A percentile compares a stretch with the other conserved stretches of the same genome.
These are phyloP conservation scores for Strix uralensis DNA, from an alignment of 2,113 vertebrate genomes.

Conservation along the genomic window DNA sequence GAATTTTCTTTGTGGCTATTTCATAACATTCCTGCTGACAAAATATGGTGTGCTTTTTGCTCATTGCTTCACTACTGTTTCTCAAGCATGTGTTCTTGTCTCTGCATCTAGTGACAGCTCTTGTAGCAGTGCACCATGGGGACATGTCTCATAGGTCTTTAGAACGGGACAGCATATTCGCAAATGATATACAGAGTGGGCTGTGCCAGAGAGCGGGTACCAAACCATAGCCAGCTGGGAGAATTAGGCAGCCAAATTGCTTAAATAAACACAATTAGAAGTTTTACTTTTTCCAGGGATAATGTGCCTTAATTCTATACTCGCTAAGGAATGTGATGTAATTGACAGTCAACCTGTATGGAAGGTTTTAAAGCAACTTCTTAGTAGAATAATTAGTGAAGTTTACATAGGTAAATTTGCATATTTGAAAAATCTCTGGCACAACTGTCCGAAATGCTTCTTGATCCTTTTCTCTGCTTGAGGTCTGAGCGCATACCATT, in stretches of 20 bases:
- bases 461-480: not conserved
- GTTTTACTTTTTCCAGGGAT: not conserved
- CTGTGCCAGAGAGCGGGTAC: not conserved
- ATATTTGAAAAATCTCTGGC: not conserved
- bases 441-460: not conserved
- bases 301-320: not conserved
- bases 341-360: not conserved
- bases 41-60: constrained; percentile 4
- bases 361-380: not conserved
- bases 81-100: not conserved
- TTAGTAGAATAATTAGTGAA: not conserved
- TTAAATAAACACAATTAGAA: not conserved
- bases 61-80: constrained; percentile 28
- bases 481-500: not conserved
- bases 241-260: not conserved
- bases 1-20: constrained; percentile 41
- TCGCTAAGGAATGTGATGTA: not conserved
- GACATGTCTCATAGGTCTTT: not conserved
- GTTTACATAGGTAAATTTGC: not conserved
- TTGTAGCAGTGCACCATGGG: not conserved
- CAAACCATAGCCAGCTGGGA: not conserved
- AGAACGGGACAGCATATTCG: accelerated
- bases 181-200: not conserved
- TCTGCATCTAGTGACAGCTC: not conserved
- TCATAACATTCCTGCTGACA: constrained; percentile 21